phyloP scores from a whole-genome alignment of 2,888 invertebrate species.

The Oxytorus armatus region DNA sequence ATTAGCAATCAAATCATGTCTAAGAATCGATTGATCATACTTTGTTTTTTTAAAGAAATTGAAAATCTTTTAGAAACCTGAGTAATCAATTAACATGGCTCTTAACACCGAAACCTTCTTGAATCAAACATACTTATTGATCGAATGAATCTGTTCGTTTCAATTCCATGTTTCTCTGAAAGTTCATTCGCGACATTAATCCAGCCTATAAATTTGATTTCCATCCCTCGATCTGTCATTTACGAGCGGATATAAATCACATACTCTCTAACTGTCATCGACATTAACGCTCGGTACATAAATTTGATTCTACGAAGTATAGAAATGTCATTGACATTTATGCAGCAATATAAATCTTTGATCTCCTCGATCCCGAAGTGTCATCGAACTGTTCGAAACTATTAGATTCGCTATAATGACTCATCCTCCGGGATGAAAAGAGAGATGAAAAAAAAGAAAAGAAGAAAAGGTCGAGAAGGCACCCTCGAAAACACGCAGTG shows the following conservation, averaged over 20 bases:
- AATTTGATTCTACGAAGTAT: slow-evolving; percentile 28
- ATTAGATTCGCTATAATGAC: slow-evolving; percentile 33
- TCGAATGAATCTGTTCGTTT: no score
- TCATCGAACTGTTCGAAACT: slow-evolving; percentile 38
- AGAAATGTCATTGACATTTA: slow-evolving; percentile 45
- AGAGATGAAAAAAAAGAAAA: background rate
- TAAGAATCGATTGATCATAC: no score
- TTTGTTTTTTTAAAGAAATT: no score
- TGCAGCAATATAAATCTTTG: slow-evolving; percentile 36
- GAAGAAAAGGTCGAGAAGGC: background rate
- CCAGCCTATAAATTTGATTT: background rate
- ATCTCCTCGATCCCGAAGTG: slow-evolving; percentile 6
- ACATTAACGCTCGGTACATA: slow-evolving; percentile 42
- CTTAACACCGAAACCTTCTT: no score
- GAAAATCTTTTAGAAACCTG: no score
- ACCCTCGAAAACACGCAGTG: background rate
- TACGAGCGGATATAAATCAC: slow-evolving; percentile 46
- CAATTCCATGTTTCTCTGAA: background rate
- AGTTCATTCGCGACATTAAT: background rate
- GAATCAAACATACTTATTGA: no score
- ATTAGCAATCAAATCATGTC: background rate
- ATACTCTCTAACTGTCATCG: slow-evolving; percentile 27
- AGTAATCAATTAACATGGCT: no score
- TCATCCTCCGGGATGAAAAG: slow-evolving; percentile 22
- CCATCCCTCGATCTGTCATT: slow-evolving; percentile 24